Conservation (phyloP, 2,888 invertebrate species). For the Chouioia cunea region DNA sequence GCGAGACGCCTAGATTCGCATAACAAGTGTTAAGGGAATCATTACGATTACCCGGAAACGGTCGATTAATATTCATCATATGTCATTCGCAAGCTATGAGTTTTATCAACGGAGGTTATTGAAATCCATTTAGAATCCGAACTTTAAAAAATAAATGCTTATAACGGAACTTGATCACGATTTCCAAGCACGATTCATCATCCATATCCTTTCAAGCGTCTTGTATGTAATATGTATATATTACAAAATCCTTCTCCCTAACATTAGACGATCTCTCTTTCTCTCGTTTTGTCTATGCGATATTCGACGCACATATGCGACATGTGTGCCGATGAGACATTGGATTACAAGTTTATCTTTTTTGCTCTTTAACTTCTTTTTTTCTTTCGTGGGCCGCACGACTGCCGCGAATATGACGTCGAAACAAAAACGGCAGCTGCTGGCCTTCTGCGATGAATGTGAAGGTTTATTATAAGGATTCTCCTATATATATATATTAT, state of each 20-base stretch:
- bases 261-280: slow-evolving; percentile 1
- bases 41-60: no score
- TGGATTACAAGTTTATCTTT: no score
- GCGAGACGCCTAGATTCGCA: no score
- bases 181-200: slow-evolving; percentile 28
- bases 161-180: slow-evolving; percentile 23
- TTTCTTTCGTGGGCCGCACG: slow-evolving; percentile 8
- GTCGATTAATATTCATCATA: no score
- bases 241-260: background rate
- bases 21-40: no score
- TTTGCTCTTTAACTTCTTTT: no score
- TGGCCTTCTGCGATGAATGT: slow-evolving; percentile 15
- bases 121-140: no score
- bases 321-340: slow-evolving; percentile 29
- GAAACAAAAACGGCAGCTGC: slow-evolving; percentile 33
- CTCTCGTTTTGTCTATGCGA: background rate
- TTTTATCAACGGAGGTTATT: no score
- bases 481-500: background rate
- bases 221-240: slow-evolving; percentile 3
- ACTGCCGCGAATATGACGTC: slow-evolving; percentile 18
- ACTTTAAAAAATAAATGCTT: slow-evolving; percentile 1
- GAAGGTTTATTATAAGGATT: slow-evolving; percentile 36
- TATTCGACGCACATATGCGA: slow-evolving; percentile 4
- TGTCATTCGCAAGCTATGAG: no score
- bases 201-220: slow-evolving; percentile 10